A percentile compares a stretch with the other conserved stretches of the same genome.
phyloP scores from a whole-genome alignment of 37 sponge, comb jelly and placozoan species.

The Haliclona indistincta region DNA sequence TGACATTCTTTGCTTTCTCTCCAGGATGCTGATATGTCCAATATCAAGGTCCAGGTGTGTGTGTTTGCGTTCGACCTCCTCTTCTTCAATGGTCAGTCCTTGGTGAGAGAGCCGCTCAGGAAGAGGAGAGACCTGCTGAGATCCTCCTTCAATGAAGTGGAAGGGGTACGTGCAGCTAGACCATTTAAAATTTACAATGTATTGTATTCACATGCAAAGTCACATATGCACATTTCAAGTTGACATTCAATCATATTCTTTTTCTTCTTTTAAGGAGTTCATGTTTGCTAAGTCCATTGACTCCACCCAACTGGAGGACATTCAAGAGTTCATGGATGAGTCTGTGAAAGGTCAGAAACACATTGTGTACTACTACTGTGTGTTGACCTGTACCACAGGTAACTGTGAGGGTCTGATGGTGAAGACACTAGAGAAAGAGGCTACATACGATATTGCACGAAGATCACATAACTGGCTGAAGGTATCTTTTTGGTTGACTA shows the following conservation, averaged over 20 bases:
- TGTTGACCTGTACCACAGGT: too few relatives aligned
- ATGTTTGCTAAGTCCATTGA: slow-evolving; percentile 76
- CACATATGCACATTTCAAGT: not conserved
- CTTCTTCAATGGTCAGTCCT: slow-evolving; percentile 91
- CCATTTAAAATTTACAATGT: too few relatives aligned
- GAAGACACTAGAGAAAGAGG: slow-evolving; percentile 91
- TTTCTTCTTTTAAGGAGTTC: slow-evolving; percentile 71
- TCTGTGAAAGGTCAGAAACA: slow-evolving; percentile 95
- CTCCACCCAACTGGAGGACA: slow-evolving; percentile 74
- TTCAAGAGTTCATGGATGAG: slow-evolving; percentile 89
- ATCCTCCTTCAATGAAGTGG: slow-evolving; percentile 83
- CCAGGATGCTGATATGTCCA: slow-evolving; percentile 79
- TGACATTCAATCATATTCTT: not conserved
- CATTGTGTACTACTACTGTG: too few relatives aligned
- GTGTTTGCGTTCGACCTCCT: slow-evolving; percentile 95
- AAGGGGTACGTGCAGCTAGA: slow-evolving; percentile 76
- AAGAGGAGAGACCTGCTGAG: slow-evolving; percentile 73
- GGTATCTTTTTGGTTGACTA: too few relatives aligned
- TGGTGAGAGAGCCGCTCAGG: slow-evolving; percentile 86
- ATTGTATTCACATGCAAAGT: too few relatives aligned
- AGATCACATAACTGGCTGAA: slow-evolving; percentile 98
- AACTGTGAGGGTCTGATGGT: slow-evolving; percentile 99
- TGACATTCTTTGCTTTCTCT: not conserved
- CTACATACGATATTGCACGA: slow-evolving; percentile 97
- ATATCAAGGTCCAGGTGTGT: slow-evolving; percentile 97